phyloP scores from a whole-genome alignment of 2,797 vertebrate genomes.

The Geotrypetes seraphini region DNA sequence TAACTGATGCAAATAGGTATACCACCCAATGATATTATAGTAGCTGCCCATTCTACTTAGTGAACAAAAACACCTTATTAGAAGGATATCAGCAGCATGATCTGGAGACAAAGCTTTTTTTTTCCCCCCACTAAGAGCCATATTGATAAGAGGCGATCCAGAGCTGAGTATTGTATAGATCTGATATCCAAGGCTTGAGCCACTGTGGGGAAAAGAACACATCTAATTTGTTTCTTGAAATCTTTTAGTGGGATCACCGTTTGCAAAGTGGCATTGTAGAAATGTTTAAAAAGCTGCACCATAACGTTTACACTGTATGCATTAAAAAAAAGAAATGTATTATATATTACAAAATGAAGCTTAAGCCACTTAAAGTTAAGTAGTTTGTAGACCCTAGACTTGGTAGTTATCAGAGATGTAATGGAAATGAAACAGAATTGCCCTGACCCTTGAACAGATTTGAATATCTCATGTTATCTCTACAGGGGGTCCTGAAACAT shows the following conservation, averaged over 20 bases:
- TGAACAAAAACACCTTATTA: slow-evolving; percentile 47
- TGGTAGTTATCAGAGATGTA: slow-evolving; percentile 2
- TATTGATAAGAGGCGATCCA: slow-evolving; percentile 33
- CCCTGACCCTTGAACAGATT: too few species aligned
- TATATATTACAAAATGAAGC: slow-evolving; percentile 1
- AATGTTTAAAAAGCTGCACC: slow-evolving; percentile 3
- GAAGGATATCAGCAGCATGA: slow-evolving; percentile 33
- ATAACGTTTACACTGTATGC: not conserved
- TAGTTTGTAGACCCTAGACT: slow-evolving; percentile 8
- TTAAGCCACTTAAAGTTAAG: slow-evolving; percentile 11
- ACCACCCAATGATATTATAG: slow-evolving; percentile 33
- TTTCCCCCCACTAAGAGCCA: slow-evolving; percentile 32
- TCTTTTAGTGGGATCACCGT: not conserved
- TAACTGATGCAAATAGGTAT: slow-evolving; percentile 26
- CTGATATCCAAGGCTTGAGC: slow-evolving; percentile 29
- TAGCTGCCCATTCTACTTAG: slow-evolving; percentile 39
- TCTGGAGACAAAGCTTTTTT: slow-evolving; percentile 60
- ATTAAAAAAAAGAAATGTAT: not conserved
- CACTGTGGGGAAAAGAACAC: slow-evolving; percentile 39
- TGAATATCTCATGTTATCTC: slow-evolving; percentile 7
- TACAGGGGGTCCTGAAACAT: slow-evolving; percentile 27
- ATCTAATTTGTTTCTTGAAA: slow-evolving; percentile 9
- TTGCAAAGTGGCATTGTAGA: slow-evolving; percentile 10
- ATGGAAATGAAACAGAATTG: too few species aligned
- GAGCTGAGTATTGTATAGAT: slow-evolving; percentile 6